These are phyloP conservation scores for Ramphastos sulfuratus DNA, from an alignment of 2,113 vertebrate species.

Conservation along the genomic window DNA sequence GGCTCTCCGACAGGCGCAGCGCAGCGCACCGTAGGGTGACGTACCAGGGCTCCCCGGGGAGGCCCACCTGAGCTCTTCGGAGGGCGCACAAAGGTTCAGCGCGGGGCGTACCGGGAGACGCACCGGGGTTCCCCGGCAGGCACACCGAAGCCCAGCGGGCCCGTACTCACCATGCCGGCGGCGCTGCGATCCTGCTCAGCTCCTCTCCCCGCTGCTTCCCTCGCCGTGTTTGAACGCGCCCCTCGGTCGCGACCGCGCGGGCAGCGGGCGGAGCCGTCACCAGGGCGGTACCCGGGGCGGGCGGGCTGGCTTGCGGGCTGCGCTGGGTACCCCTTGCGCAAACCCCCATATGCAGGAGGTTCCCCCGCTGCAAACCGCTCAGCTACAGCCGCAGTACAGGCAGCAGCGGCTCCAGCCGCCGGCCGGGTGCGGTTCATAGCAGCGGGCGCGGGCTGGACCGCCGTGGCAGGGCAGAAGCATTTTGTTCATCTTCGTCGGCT, in stretches of 20 bases:
- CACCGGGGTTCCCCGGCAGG: background rate
- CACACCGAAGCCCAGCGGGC: background rate
- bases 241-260: constrained; percentile 45
- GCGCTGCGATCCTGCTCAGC: background rate
- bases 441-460: background rate
- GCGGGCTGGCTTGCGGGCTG: background rate
- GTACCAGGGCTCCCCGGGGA: background rate
- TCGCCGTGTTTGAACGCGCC: constrained; percentile 63
- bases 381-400: background rate
- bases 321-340: background rate
- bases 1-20: background rate
- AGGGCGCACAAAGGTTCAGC: too few relatives aligned
- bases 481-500: background rate
- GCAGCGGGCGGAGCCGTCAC: constrained; percentile 41
- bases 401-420: background rate
- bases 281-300: background rate
- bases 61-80: background rate
- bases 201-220: constrained; percentile 40
- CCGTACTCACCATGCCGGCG: constrained; percentile 60
- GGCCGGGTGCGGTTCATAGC: too few relatives aligned
- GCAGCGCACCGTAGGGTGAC: too few relatives aligned
- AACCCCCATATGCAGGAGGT: too few relatives aligned
- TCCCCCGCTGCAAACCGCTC: too few relatives aligned
- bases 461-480: background rate
- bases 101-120: background rate